Evolutionary conservation across 2,113 vertebrate genomes (phyloP).

Genomic region (Pterophyllum scalare): DNA sequence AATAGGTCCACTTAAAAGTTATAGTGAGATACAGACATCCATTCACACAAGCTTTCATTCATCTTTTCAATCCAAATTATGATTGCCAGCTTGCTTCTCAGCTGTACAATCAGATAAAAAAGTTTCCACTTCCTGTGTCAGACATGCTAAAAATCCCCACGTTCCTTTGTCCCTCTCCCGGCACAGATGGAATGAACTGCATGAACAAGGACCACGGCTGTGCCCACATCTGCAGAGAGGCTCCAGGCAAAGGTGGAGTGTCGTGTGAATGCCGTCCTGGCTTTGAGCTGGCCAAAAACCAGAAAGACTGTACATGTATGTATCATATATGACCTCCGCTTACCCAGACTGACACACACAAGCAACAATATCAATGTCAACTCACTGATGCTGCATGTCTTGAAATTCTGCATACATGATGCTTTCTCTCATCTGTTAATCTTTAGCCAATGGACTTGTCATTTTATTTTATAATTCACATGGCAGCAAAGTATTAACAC

Average conservation of each 20-base stretch:
- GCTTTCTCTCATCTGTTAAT: constrained; percentile 18
- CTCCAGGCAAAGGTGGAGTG: constrained; percentile 93
- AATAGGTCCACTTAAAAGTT: too few relatives aligned
- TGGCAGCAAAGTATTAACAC: constrained; percentile 39
- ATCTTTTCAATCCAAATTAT: not conserved
- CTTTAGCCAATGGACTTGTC: constrained; percentile 12
- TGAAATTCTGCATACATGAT: not conserved
- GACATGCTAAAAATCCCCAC: not conserved
- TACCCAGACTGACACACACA: not conserved
- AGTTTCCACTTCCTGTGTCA: not conserved
- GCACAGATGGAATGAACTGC: constrained; percentile 98
- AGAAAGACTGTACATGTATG: constrained; percentile 98
- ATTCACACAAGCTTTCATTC: too few relatives aligned
- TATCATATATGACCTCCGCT: constrained; percentile 66
- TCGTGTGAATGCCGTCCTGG: constrained; percentile 98
- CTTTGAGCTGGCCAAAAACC: constrained; percentile 96
- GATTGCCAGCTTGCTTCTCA: not conserved
- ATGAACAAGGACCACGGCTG: constrained; percentile 99
- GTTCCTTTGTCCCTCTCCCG: constrained; percentile 57
- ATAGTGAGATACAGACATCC: too few relatives aligned
- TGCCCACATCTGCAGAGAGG: constrained; percentile 98
- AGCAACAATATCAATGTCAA: not conserved
- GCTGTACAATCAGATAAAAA: not conserved
- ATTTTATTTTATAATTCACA: constrained; percentile 36
- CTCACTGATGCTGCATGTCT: not conserved